These are phyloP conservation scores for Scleropages formosus DNA, from an alignment of 2,797 vertebrate genomes.

Conservation along the genomic window DNA sequence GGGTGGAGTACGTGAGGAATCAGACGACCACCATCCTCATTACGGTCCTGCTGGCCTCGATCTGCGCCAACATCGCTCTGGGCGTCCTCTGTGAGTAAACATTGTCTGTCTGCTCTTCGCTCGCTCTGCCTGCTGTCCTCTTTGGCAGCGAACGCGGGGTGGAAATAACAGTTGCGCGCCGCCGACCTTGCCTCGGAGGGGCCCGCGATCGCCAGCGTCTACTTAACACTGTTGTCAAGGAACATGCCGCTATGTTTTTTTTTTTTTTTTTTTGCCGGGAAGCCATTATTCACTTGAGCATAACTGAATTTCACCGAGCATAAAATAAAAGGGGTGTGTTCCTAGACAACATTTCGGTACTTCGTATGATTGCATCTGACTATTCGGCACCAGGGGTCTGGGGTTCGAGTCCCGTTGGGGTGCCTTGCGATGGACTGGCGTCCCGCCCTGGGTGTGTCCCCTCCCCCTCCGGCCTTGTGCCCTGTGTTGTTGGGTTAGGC, in stretches of 20 bases:
- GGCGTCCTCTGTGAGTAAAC: conserved; percentile 56
- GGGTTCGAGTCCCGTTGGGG: too few relatives aligned
- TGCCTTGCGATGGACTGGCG: too few relatives aligned
- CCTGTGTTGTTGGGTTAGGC: too few relatives aligned
- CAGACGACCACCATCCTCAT: conserved; percentile 49
- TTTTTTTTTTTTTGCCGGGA: not conserved
- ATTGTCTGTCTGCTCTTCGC: conserved; percentile 21
- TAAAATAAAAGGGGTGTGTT: not conserved
- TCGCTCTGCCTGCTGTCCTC: not conserved
- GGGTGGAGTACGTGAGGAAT: conserved; percentile 50
- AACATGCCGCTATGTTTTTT: not conserved
- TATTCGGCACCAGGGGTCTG: too few relatives aligned
- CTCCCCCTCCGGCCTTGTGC: too few relatives aligned
- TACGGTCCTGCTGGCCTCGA: conserved; percentile 58
- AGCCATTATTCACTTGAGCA: not conserved
- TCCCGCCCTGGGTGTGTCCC: too few relatives aligned
- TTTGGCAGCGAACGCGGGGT: not conserved
- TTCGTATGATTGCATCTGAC: not conserved
- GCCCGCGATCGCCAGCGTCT: not conserved
- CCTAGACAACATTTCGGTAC: not conserved
- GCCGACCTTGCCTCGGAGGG: not conserved
- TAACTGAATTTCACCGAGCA: not conserved
- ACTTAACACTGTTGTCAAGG: not conserved
- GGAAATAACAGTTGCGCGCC: not conserved
- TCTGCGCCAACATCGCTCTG: conserved; percentile 52